Conservation (phyloP, 2,113 vertebrate species). For the Vombatus ursinus region DNA sequence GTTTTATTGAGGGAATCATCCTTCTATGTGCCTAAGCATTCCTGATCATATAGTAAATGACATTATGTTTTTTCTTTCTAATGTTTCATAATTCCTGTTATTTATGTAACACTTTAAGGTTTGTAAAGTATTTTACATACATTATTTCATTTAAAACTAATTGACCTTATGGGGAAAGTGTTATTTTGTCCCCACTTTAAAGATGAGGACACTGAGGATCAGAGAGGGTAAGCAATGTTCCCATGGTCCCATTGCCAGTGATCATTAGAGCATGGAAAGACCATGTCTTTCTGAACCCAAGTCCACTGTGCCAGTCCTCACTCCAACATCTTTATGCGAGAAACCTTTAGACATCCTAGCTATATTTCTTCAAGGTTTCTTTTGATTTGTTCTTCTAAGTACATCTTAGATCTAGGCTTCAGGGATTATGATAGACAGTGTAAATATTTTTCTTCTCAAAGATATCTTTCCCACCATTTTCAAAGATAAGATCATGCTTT, state of each 20-base stretch:
- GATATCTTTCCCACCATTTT: not conserved
- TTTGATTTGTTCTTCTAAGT: not conserved
- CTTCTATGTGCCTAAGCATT: not conserved
- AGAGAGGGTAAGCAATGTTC: not conserved
- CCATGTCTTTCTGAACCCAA: not conserved
- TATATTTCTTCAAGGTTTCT: not conserved
- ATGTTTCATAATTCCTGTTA: not conserved
- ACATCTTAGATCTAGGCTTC: not conserved
- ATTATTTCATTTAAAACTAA: not conserved
- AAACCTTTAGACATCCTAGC: not conserved
- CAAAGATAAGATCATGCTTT: not conserved
- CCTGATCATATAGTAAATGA: not conserved
- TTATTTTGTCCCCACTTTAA: not conserved
- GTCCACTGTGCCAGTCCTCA: not conserved
- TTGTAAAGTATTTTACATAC: not conserved
- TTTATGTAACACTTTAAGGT: not conserved
- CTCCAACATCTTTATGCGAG: not conserved
- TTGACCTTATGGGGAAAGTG: not conserved
- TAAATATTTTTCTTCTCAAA: not conserved
- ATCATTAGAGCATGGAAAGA: not conserved
- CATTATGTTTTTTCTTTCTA: not conserved
- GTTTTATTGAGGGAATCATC: not conserved
- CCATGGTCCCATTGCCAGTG: not conserved
- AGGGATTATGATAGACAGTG: not conserved
- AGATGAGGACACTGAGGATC: not conserved